Base-by-base conservation (phyloP, 2,888 invertebrate species). In the Lasioglossum oenotherae region DNA sequence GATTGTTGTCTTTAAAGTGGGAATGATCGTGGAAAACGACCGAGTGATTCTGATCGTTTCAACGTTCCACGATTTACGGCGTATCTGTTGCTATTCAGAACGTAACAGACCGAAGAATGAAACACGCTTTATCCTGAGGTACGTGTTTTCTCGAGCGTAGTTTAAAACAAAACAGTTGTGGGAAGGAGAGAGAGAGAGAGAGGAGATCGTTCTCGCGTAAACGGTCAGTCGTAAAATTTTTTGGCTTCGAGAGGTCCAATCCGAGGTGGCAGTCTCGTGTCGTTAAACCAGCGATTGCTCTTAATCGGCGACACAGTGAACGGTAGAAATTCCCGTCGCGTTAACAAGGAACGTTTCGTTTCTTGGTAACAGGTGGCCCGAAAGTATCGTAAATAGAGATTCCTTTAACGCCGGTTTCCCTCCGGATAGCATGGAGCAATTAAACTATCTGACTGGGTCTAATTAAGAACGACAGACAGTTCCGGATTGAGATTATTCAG, bases 341-440 rank as follows among this genome's bases (percentile, higher is more conserved):
- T 88, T 89, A 80, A 81, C 90, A 76, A 76, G 77, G 76, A 74
- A 71, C 72, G 74, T 78, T 83, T 86, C 78, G 41, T 49, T 60
- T 23, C 49, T 44, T 38, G 86, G 88, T 88, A 89, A 87, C 88
- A 90, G 85, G 87, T 90, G 86, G 86, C 60, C 76, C 64, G 81
- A 84, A 88, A 90, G 80, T 88, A 87, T 87, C 82, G 82, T 86
- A 90, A 86, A 88, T 89, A 89, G 74, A 75, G 74, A 8, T 69
- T 71, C 80, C 77, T 53, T 46, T 64, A 75, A 78, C 84, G 49
- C 72, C 53, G 78, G 53, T 82, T 80, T 71, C 76, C 57, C 10
- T 3, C 8, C 23, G 78, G 38, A 57, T 57, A 41, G 74, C 76
- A 84, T 82, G 76, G 72, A 81, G 67, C 79, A 74, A 84, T 88